These are phyloP conservation scores for Mustelus asterias DNA, from an alignment of 2,113 vertebrate genomes.

Conservation along the genomic window DNA sequence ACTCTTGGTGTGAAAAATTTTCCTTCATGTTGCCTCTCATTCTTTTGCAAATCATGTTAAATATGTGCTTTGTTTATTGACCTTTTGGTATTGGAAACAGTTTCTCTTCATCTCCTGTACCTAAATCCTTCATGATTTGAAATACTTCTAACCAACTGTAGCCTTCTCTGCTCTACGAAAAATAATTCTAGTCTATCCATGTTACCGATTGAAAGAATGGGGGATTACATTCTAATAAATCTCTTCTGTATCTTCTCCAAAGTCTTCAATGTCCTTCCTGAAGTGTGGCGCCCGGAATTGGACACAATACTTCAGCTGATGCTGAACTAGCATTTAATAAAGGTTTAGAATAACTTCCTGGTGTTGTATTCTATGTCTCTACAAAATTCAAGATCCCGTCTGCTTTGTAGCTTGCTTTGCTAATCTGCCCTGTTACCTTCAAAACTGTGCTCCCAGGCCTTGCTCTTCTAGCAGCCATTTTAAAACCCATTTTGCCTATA, in stretches of 20 bases:
- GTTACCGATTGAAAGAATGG: background rate
- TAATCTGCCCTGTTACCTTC: background rate
- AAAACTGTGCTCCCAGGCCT: no score
- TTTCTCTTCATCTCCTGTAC: background rate
- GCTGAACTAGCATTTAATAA: no score
- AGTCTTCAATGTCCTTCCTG: background rate
- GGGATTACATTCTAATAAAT: background rate
- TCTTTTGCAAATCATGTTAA: background rate
- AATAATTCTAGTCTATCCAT: background rate
- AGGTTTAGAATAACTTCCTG: background rate
- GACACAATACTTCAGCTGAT: background rate
- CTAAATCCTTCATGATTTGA: background rate
- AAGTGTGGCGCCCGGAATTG: background rate
- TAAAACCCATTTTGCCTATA: no score
- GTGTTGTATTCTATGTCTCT: background rate
- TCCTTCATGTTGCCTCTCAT: background rate
- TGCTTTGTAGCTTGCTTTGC: background rate
- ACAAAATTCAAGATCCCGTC: background rate
- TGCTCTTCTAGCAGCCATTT: no score
- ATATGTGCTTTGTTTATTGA: background rate
- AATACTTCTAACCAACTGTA: background rate
- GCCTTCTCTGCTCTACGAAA: background rate
- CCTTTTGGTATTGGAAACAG: background rate
- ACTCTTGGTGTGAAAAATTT: background rate
- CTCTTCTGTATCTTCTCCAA: background rate